Conservation (phyloP, 2,113 vertebrate species). For the Arenaria interpres region DNA sequence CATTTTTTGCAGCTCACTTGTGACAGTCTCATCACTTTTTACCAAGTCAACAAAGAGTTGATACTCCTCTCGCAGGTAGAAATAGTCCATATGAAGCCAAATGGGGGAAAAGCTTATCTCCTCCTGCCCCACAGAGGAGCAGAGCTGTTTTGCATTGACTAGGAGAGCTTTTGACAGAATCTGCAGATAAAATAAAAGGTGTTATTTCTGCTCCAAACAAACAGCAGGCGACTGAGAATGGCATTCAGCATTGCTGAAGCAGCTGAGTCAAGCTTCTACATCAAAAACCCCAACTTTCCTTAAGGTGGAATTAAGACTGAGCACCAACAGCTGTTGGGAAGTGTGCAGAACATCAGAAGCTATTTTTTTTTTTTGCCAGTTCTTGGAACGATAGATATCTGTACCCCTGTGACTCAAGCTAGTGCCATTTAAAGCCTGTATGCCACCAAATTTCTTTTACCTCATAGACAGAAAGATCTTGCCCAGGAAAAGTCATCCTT, state of each 20-base stretch:
- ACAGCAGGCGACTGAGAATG: neutral
- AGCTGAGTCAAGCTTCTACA: neutral
- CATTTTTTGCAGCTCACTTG: neutral
- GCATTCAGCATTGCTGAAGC: neutral
- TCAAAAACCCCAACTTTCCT: neutral
- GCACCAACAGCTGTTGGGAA: neutral
- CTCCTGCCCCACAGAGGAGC: neutral
- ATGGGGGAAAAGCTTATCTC: neutral
- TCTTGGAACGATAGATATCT: neutral
- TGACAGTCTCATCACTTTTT: neutral
- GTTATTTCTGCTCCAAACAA: neutral
- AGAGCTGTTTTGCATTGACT: neutral
- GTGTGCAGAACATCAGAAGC: neutral
- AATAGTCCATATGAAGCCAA: conserved; percentile 3
- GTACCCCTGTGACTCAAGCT: neutral
- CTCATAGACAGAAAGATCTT: neutral
- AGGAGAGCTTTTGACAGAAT: neutral
- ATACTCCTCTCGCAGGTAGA: neutral
- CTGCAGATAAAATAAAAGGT: neutral
- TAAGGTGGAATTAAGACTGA: neutral
- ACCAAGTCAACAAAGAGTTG: neutral
- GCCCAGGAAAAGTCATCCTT: neutral
- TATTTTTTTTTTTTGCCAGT: neutral
- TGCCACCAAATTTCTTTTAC: neutral
- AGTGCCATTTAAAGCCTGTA: neutral